Evolutionary conservation across 2,797 vertebrate genomes (phyloP), one percentile per base, ranked within the genome.

Genomic region (Paguma larvata): DNA sequence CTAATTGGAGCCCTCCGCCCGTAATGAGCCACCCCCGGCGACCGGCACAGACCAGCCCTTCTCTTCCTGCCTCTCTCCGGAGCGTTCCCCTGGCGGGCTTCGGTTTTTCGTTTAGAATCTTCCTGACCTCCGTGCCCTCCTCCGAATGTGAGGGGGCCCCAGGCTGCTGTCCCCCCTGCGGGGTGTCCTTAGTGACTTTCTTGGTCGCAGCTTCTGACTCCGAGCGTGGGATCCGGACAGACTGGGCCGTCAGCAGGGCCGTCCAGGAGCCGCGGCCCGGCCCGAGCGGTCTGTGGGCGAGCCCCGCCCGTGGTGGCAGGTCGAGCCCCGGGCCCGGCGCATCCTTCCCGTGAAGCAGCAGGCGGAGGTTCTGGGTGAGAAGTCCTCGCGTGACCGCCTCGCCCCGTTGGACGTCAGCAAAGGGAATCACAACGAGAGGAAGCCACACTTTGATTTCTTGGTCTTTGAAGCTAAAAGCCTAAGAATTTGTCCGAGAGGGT

Each of bases 401-500:
- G 48, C 38, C 65, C 77, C 80, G 70, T 34, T 0, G 0, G 68
- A 9, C 46, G 34, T 72, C 8, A 18, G 83, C 56, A 18, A 75
- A 51, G 15, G 18, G 70, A 38, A 2, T 5, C 19, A 53, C 38
- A 25, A 63, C n/a, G 63, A 15, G 53, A 16, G 75, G 56, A 53
- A 41, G 10, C 34, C 16, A 5, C 83, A 4, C 91, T 92, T 89
- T 68, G 93, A 62, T 95, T 48, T 70, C 79, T 83, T 79, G 38
- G 75, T 93, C 73, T 97, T 85, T 94, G 97, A 84, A 65, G 96
- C 63, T 79, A 30, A 92, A 94, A 91, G 94, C 89, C 51, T 78
- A 27, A 38, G 72, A 67, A 34, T 85, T n/a, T 83, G 95, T 82
- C 44, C 30, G 13, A 80, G 82, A 91, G 7, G 82, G 59, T 0